Evolutionary conservation across 2,113 vertebrate genomes (phyloP).

Genomic region (Engystomops pustulosus): DNA sequence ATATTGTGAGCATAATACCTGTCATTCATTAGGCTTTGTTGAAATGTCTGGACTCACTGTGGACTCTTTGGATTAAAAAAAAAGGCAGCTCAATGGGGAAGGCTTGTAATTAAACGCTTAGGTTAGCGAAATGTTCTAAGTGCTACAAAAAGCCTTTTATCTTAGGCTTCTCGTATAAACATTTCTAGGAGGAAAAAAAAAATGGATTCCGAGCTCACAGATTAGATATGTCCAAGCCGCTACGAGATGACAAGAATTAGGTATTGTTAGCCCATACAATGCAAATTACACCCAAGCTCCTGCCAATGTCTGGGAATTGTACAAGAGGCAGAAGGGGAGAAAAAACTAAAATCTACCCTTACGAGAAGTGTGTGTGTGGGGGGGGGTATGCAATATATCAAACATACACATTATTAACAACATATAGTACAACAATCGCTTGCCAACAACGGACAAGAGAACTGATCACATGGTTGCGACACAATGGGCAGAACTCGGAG

Average conservation of each 20-base stretch:
- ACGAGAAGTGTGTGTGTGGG: too few species aligned
- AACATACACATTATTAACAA: background rate
- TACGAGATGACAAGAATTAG: constrained; percentile 53
- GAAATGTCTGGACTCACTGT: constrained; percentile 38
- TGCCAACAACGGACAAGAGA: background rate
- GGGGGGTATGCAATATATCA: background rate
- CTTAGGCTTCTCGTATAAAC: constrained; percentile 39
- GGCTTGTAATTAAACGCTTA: constrained; percentile 59
- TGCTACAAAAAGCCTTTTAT: constrained; percentile 52
- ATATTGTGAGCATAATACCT: constrained; percentile 55
- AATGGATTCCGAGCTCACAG: constrained; percentile 29
- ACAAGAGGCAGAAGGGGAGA: background rate
- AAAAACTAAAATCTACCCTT: too few species aligned
- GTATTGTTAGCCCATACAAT: constrained; percentile 54
- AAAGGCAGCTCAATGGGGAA: constrained; percentile 53
- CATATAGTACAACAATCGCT: background rate
- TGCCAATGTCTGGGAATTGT: constrained; percentile 14
- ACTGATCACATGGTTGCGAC: background rate
- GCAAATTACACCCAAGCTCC: constrained; percentile 28
- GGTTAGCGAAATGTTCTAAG: constrained; percentile 56
- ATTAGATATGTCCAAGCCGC: constrained; percentile 55
- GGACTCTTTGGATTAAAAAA: constrained; percentile 47
- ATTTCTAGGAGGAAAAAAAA: constrained; percentile 30
- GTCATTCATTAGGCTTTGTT: constrained; percentile 59
- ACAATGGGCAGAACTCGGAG: too few species aligned